Conservation (phyloP, 2,113 vertebrate genomes). For the Patagioenas fasciata region DNA sequence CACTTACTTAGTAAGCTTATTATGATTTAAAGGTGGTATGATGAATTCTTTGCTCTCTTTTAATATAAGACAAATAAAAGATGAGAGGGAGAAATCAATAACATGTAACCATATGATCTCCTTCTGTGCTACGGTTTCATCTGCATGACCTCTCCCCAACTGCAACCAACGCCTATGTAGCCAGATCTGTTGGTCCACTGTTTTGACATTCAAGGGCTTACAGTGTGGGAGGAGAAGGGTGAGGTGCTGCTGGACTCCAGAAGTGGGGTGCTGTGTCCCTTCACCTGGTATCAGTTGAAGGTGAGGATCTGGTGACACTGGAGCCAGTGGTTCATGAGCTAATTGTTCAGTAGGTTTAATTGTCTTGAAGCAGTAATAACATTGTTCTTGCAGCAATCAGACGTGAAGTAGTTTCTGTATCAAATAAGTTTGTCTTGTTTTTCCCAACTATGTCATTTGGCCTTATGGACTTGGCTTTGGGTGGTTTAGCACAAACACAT, state of each 20-base stretch:
- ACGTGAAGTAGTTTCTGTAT: constrained; percentile 1
- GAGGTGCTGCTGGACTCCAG: constrained; percentile 3
- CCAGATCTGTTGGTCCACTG: neutral
- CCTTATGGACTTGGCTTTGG: neutral
- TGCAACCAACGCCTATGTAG: neutral
- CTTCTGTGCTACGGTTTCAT: neutral
- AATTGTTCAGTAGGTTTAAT: neutral
- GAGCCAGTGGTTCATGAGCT: neutral
- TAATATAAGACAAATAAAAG: neutral
- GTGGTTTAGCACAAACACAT: neutral
- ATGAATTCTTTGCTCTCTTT: neutral
- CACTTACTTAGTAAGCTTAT: neutral
- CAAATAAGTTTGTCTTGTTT: neutral
- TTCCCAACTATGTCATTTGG: neutral
- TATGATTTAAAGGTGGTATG: neutral
- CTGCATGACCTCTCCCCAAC: neutral
- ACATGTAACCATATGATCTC: neutral
- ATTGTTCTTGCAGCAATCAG: neutral
- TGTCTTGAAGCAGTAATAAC: neutral
- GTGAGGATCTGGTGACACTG: neutral
- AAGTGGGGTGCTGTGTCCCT: constrained; percentile 8
- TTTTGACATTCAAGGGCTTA: neutral
- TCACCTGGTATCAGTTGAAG: neutral
- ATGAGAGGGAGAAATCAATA: neutral
- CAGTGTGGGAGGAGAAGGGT: constrained; percentile 33